A percentile compares a stretch with the other conserved stretches of the same genome.
Conservation (phyloP, 92 coral and sea anemone genomes). For the Nematostella vectensis region DNA sequence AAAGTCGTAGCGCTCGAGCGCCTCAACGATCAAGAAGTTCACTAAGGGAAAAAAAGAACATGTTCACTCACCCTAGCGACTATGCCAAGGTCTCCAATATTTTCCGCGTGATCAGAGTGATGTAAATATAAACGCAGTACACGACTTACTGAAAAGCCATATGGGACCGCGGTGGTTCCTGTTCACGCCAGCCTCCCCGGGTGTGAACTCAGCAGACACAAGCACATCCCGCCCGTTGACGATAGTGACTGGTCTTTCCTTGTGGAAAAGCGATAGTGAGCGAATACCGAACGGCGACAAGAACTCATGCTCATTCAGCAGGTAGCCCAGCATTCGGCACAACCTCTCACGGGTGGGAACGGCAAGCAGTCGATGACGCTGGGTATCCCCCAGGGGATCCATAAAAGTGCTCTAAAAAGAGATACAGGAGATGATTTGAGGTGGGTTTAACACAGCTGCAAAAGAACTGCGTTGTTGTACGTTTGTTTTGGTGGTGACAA, state of each 20-base stretch:
- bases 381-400: slow-evolving; percentile 48
- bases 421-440: neutral
- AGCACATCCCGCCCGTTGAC: slow-evolving; percentile 17
- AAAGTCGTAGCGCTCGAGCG: slow-evolving; percentile 74
- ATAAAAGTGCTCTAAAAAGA: slow-evolving; percentile 44
- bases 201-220: slow-evolving; percentile 48
- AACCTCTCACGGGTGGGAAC: slow-evolving; percentile 67
- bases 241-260: slow-evolving; percentile 55
- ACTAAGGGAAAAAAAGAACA: slow-evolving; percentile 28
- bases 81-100: no score
- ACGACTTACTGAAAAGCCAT: slow-evolving; percentile 69
- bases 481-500: no score
- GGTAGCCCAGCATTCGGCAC: slow-evolving; percentile 38
- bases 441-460: no score
- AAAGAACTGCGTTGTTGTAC: no score
- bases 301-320: slow-evolving; percentile 75
- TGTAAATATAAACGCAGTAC: no score
- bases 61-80: no score
- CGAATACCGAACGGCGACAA: slow-evolving; percentile 83
- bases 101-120: no score
- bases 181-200: slow-evolving; percentile 76
- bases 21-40: slow-evolving; percentile 67
- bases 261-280: slow-evolving; percentile 58
- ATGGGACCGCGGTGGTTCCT: slow-evolving; percentile 78
- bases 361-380: slow-evolving; percentile 66